Conservation (phyloP, 2,797 vertebrate genomes). For the Helostoma temminkii region DNA sequence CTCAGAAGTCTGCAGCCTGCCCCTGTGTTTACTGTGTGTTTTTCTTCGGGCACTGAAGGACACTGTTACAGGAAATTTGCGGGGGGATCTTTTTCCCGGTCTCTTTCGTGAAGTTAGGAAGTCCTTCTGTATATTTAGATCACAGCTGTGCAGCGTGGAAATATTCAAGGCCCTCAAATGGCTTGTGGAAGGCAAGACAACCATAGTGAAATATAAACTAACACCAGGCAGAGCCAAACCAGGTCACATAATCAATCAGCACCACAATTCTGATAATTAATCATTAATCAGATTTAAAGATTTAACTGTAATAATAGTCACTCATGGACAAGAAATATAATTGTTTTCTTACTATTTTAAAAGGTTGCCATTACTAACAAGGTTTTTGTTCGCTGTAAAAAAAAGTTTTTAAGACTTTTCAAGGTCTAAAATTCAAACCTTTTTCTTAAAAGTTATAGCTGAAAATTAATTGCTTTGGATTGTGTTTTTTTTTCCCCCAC, state of each 20-base stretch:
- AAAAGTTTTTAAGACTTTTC: no score
- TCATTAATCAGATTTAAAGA: no score
- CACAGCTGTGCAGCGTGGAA: constrained; percentile 83
- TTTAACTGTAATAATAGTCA: no score
- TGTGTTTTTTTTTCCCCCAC: no score
- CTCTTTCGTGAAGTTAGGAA: constrained; percentile 83
- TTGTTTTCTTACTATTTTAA: no score
- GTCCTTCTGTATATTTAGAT: constrained; percentile 81
- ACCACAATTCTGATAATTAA: no score
- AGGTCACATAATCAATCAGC: background rate
- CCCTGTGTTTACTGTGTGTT: constrained; percentile 16
- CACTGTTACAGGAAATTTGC: constrained; percentile 64
- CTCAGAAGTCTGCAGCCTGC: constrained; percentile 1
- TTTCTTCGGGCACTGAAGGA: constrained; percentile 27
- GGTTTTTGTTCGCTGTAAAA: no score
- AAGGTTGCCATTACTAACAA: no score
- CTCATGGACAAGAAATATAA: no score
- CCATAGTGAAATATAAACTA: constrained; percentile 18
- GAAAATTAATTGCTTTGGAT: no score
- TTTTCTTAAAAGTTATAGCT: no score
- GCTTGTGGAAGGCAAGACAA: constrained; percentile 41
- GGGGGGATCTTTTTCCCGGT: constrained; percentile 77
- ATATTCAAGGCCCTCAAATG: constrained; percentile 70
- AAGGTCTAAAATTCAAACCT: no score
- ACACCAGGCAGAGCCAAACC: background rate